phyloP scores from a whole-genome alignment of 2,113 vertebrate genomes.

The Crotalus horridus region DNA sequence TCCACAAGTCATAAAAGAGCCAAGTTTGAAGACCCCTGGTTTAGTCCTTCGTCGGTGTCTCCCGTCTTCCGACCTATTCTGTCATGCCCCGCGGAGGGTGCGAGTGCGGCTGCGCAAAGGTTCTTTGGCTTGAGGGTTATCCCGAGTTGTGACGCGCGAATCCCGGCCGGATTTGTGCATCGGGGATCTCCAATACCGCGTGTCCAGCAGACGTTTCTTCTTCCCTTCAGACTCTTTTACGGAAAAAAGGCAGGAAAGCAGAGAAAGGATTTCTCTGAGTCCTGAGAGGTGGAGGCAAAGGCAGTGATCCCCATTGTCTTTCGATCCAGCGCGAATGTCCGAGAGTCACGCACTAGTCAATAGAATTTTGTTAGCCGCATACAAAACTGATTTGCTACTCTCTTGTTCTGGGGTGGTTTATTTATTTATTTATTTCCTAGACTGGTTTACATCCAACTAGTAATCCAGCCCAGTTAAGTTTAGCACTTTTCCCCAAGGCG shows the following conservation, averaged over 20 bases:
- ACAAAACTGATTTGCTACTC: neutral
- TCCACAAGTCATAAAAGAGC: too few relatives aligned
- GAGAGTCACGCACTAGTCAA: neutral
- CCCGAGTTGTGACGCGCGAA: neutral
- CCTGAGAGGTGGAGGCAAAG: neutral
- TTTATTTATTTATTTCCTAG: neutral
- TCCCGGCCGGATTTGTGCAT: neutral
- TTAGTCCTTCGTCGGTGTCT: neutral
- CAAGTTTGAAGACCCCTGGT: too few relatives aligned
- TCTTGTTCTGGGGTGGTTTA: neutral
- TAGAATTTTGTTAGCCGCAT: neutral
- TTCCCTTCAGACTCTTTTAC: neutral
- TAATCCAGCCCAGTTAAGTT: neutral
- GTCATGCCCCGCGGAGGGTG: neutral
- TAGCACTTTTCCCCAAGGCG: neutral
- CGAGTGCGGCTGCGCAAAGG: neutral
- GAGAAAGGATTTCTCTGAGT: neutral
- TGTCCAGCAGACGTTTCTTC: neutral
- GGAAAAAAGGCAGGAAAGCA: neutral
- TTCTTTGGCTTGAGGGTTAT: neutral
- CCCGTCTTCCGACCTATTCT: neutral
- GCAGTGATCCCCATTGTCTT: neutral
- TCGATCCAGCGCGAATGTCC: neutral
- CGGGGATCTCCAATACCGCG: neutral
- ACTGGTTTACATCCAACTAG: neutral